Evolutionary conservation across 2,113 vertebrate species (phyloP), one percentile per base, ranked within the genome.

Genomic region (Tapirus terrestris): DNA sequence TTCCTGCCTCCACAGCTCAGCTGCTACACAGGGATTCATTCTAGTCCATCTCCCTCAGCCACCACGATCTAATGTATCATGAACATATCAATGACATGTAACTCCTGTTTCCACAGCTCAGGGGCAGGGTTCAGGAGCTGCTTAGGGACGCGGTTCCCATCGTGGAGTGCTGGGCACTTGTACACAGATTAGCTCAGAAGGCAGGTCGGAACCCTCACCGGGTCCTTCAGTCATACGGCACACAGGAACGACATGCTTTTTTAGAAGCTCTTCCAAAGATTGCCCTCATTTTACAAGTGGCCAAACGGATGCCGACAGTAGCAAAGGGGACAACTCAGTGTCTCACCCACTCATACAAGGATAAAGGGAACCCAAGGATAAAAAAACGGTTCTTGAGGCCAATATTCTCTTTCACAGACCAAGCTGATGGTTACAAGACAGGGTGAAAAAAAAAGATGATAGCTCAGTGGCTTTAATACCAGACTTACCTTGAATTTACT

Each of bases 401-500:
- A 65, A 61, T 48, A 72, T 67, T 45, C 80, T 51, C 31, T 82
- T 68, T 86, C 51, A 29, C 14, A 76, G 63, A 86, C 89, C 20
- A 20, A 89, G 73, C 21, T 53, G 86, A 96, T 83, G 67, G 89
- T 77, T 93, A 81, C 16, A 95, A 91, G 48, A 89, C 25, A 36
- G 33, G 17, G 7, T 18, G 11, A 70, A 60, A 56, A 72, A 70
- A 58, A 65, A 60, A 77, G 80, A 96, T 94, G 95, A 95, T 23
- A 92, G 68, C 48, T 36, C 92, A 65, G 25, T 73, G 63, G 21
- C 23, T 97, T 96, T 88, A 92, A 97, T 92, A 94, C 60, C 58
- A 96, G 96, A 88, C 72, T 89, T 96, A 88, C 80, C 80, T 94
- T 56, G 83, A 96, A 87, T 75, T 94, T 96, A 53, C 70, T 51